Evolutionary conservation across 2,797 vertebrate species (phyloP).

Genomic region (Tenualosa thibaudeaui): DNA sequence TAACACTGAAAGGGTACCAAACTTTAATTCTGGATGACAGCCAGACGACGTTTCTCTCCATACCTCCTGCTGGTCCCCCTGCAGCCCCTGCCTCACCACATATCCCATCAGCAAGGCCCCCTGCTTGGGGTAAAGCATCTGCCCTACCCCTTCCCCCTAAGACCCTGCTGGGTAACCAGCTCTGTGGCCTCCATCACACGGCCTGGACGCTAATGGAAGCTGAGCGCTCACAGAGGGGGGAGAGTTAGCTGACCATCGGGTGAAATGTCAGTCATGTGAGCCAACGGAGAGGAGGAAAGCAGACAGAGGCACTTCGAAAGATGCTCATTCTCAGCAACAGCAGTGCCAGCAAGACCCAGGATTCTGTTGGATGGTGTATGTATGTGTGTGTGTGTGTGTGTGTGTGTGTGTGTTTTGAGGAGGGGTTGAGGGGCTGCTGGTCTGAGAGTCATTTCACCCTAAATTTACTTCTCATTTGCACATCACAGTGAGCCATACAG

Average conservation of each 20-base stretch:
- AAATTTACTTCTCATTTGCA: background rate
- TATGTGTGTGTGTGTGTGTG: too few species aligned
- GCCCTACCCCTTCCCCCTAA: background rate
- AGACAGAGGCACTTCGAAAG: too few species aligned
- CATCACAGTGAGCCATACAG: background rate
- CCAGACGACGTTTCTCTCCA: background rate
- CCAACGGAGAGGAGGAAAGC: background rate
- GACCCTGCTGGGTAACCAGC: conserved; percentile 43
- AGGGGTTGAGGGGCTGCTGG: too few species aligned
- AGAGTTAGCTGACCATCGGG: conserved; percentile 36
- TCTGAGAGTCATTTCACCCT: background rate
- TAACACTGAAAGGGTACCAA: background rate
- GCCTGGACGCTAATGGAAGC: conserved; percentile 70
- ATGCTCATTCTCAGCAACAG: too few species aligned
- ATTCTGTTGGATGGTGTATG: too few species aligned
- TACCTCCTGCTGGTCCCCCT: background rate
- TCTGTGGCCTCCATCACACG: conserved; percentile 73
- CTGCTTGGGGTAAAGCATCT: background rate
- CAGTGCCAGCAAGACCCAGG: too few species aligned
- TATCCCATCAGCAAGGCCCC: background rate
- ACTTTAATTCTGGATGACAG: background rate
- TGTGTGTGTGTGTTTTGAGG: too few species aligned
- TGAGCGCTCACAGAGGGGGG: conserved; percentile 64
- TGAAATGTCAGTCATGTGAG: conserved; percentile 24
- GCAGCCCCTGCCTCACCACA: background rate